Evolutionary conservation across 2,888 invertebrate genomes (phyloP), one percentile per base, ranked within the genome.

Genomic region (Hemistola chrysoprasaria): DNA sequence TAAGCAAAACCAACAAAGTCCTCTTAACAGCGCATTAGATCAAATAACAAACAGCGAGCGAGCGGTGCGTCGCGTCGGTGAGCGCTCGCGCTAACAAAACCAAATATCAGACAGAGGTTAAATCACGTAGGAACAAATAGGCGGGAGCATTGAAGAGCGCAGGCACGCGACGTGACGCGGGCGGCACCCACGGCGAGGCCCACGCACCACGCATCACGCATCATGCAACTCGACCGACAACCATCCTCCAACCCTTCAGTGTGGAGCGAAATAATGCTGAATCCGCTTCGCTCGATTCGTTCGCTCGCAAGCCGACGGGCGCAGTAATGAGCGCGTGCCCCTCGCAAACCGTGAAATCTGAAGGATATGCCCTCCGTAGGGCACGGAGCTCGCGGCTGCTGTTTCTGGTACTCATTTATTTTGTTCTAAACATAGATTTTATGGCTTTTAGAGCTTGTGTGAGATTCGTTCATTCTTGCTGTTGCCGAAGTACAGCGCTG

Each of bases 71-170:
- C n/a, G n/a, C n/a, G n/a, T n/a, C n/a, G n/a, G n/a, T n/a, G n/a
- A n/a, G n/a, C n/a, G n/a, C 29, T 25, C 7, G 48, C 48, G 29
- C 8, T 48, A 43, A 50, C 50, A 50, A 51, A 58, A 32, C 46
- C 41, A 57, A 56, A 56, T 53, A 56, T 55, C 51, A 52, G 45
- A 47, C n/a, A n/a, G 35, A 57, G 56, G 76, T 77, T 78, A 82
- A 82, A 83, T 83, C 78, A 82, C 66, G 81, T 81, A 86, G 78
- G 77, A 80, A 72, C 81, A 84, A 86, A 85, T 81, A 82, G 64
- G 58, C 64, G 65, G 51, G 64, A 52, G 57, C 49, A 59, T 56
- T 51, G 52, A 59, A 54, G 62, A 53, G 44, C 39, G 23, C 22
- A 36, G 24, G 32, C 53, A 51, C 51, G 50, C 40, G 51, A 33